Evolutionary conservation across 1,140 invertebrate species (phyloP).

Genomic region (Neodiprion virginianus): DNA sequence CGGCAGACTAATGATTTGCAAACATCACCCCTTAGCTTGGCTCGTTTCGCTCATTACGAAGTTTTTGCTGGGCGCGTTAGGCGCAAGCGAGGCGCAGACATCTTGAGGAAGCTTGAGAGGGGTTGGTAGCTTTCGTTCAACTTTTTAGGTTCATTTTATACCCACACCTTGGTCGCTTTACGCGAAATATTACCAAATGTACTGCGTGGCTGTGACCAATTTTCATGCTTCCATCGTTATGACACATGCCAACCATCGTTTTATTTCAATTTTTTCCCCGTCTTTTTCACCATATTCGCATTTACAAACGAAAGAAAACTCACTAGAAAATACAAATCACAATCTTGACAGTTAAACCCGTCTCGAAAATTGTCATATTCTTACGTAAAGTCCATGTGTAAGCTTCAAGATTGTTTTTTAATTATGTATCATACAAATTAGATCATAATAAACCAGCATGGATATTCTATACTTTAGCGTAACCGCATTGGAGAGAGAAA

Average conservation of each 20-base stretch:
- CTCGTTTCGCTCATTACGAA: conserved; percentile 46
- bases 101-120: conserved; percentile 39
- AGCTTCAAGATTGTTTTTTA: too few species aligned
- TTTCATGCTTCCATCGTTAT: neutral
- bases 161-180: neutral
- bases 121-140: conserved; percentile 10
- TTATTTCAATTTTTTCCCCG: neutral
- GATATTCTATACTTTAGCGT: too few species aligned
- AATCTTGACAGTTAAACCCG: too few species aligned
- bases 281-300: neutral
- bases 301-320: too few species aligned
- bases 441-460: too few species aligned
- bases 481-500: too few species aligned
- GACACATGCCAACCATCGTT: neutral
- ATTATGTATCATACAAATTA: too few species aligned
- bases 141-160: neutral
- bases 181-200: neutral
- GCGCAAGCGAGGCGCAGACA: conserved; percentile 40
- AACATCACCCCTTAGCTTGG: conserved; percentile 43
- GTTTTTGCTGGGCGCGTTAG: conserved; percentile 41
- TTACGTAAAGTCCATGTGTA: too few species aligned
- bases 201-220: neutral
- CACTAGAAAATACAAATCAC: too few species aligned
- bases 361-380: too few species aligned
- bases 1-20: conserved; percentile 56